Evolutionary conservation across 2,888 invertebrate genomes (phyloP), one percentile per base, ranked within the genome.

Genomic region (Xiphydria camelus): DNA sequence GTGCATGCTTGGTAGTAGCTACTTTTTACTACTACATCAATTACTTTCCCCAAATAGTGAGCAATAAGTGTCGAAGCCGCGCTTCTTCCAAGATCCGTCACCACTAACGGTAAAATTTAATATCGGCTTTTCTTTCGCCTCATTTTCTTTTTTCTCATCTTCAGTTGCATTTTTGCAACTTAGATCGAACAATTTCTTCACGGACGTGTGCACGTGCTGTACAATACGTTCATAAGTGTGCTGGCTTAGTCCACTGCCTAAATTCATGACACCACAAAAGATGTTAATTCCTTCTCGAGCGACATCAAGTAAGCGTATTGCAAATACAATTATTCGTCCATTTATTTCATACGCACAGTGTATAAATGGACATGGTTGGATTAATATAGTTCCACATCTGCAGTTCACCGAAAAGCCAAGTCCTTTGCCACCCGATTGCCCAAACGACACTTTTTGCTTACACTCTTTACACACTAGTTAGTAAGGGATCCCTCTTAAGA

Each of bases 371-470:
- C 26, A 4, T 18, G 26, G 31, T 17, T 6, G 14, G 31, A 39
- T 39, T 3, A 29, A 19, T 17, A 18, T 21, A 17, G 39, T 19
- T 14, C 31, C 39, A 31, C 31, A 39, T 4, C 6, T 26, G 19
- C 39, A 39, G 4, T 2, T 5, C 3, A 39, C 17, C 3, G 31
- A 3, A 18, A 25, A 42, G 9, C n/a, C 25, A 18, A 41, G 21
- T 34, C 33, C 34, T 20, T 18, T 4, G 19, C 22, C 12, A 3
- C 33, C 33, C 22, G 41, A 20, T 34, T 41, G 7, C 20, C 22
- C 33, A 41, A 34, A 41, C 18, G 20, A 14, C 7, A 34, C 41
- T 41, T 41, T 41, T 22, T 33, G 31, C 17, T 41, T 41, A 14
- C 34, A 22, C 5, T 5, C 15, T 15, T 20, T 0, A 10, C 14